Conservation (phyloP, 2,888 invertebrate species). For the Pristionchus fissidentatus region DNA sequence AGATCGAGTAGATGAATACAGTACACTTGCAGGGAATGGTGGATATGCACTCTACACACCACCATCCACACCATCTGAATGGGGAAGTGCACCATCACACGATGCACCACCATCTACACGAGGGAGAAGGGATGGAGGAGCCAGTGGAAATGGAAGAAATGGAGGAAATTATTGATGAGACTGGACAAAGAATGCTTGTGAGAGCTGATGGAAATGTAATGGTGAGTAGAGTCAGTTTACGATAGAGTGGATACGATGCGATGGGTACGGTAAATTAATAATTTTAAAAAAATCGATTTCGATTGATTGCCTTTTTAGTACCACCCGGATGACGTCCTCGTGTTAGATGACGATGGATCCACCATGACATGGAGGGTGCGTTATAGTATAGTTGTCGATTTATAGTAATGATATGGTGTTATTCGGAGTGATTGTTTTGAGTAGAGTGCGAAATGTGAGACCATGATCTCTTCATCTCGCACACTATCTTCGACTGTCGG, state of each 20-base stretch:
- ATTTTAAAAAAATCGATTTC: neutral
- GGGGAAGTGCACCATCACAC: neutral
- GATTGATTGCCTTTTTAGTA: constrained; percentile 45
- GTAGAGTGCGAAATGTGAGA: no score
- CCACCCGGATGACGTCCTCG: constrained; percentile 15
- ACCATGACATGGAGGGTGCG: constrained; percentile 45
- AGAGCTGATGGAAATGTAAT: constrained; percentile 22
- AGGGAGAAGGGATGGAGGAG: constrained; percentile 10
- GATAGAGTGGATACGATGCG: no score
- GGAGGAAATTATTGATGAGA: constrained; percentile 41
- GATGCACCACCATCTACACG: neutral
- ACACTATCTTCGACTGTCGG: no score
- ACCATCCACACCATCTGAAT: neutral
- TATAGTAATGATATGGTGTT: no score
- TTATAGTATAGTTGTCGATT: neutral
- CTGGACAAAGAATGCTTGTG: constrained; percentile 23
- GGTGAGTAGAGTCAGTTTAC: neutral
- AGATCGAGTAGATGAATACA: neutral
- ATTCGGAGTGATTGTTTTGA: no score
- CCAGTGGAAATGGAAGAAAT: constrained; percentile 26
- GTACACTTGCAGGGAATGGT: neutral
- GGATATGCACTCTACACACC: neutral
- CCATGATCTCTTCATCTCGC: no score
- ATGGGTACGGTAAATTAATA: neutral
- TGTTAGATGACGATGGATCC: constrained; percentile 40